These are phyloP conservation scores for Pseudeuparius sepicola DNA, from an alignment of 2,888 invertebrate species.

Conservation along the genomic window DNA sequence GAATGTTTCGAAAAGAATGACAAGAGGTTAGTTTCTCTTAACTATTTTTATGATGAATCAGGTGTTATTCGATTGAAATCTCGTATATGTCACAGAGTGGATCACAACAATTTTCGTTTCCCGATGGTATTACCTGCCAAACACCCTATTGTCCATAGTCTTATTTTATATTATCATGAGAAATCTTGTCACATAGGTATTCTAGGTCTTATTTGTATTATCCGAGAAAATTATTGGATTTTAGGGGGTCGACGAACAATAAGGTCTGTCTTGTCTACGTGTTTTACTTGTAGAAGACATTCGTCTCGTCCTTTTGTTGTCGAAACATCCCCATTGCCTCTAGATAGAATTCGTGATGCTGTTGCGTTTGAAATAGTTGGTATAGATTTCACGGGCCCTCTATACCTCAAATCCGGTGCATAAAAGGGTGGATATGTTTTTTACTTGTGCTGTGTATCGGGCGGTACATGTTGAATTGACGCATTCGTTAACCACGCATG, in stretches of 20 bases:
- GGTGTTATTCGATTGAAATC: conserved; percentile 9
- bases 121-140: conserved; percentile 10
- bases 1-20: conserved; percentile 12
- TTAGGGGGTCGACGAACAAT: conserved; percentile 20
- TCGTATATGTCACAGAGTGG: conserved; percentile 1
- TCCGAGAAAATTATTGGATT: conserved; percentile 21
- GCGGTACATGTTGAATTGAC: conserved; percentile 16
- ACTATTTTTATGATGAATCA: conserved; percentile 7
- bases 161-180: conserved; percentile 5
- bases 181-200: conserved; percentile 12
- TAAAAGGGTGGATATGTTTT: no score
- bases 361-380: conserved; percentile 16
- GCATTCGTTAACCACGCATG: conserved; percentile 25
- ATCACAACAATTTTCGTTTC: neutral
- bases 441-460: conserved; percentile 19
- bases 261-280: neutral
- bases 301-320: no score
- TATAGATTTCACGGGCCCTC: conserved; percentile 33
- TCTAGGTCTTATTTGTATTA: conserved; percentile 15
- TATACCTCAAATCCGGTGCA: conserved; percentile 24
- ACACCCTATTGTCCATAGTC: conserved; percentile 5
- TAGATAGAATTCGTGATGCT: conserved; percentile 25
- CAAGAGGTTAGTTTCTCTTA: neutral
- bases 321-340: no score
- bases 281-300: no score